These are phyloP conservation scores for Hystrix cristata DNA, from an alignment of 2,113 vertebrate species.

Conservation along the genomic window DNA sequence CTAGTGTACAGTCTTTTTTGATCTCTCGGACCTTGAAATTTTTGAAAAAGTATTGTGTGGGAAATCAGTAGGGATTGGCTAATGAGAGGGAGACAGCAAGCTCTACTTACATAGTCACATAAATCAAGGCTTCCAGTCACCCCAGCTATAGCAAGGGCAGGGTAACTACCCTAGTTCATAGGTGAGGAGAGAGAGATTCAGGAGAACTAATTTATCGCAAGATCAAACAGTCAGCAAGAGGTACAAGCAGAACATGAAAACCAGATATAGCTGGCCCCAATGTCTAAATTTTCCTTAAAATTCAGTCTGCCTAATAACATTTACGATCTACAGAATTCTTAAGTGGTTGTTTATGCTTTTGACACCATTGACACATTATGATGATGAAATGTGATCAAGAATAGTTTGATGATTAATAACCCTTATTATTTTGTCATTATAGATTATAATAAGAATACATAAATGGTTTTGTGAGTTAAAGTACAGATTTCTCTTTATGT, in stretches of 20 bases:
- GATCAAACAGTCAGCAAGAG: neutral
- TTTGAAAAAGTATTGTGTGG: no score
- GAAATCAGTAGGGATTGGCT: neutral
- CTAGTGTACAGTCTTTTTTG: neutral
- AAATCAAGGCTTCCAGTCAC: neutral
- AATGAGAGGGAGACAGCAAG: neutral
- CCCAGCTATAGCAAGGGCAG: neutral
- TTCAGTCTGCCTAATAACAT: neutral
- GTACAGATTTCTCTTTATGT: slow-evolving; percentile 36
- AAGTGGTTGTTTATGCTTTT: slow-evolving; percentile 56
- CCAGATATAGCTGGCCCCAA: neutral
- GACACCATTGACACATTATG: neutral
- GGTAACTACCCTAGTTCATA: neutral
- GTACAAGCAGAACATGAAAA: neutral
- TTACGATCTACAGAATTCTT: neutral
- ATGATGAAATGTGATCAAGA: slow-evolving; percentile 52
- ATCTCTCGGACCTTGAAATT: slow-evolving; percentile 5
- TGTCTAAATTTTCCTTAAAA: slow-evolving; percentile 24
- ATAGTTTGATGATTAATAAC: slow-evolving; percentile 51
- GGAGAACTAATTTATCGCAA: neutral
- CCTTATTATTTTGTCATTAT: slow-evolving; percentile 65
- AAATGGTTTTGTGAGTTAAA: slow-evolving; percentile 51
- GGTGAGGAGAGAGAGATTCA: slow-evolving; percentile 16
- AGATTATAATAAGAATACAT: slow-evolving; percentile 39
- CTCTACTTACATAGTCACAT: neutral